These are phyloP conservation scores for Drosophila truncata DNA, from an alignment of 1,140 invertebrate species.

Conservation along the genomic window DNA sequence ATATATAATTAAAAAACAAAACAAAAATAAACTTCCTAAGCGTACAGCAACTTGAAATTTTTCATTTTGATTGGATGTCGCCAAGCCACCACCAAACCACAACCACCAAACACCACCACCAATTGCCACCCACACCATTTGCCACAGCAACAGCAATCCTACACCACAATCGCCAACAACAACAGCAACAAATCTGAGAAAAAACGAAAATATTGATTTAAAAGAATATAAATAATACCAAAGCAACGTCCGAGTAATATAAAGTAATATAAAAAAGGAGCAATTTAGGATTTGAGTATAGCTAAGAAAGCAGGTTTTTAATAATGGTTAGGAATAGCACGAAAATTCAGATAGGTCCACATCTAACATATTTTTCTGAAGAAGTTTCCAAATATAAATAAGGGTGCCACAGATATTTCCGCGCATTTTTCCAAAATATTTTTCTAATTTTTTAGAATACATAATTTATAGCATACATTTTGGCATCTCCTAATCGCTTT, in stretches of 20 bases:
- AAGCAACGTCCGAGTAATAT: constrained; percentile 18
- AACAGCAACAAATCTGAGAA: constrained; percentile 52
- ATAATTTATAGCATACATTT: too few species aligned
- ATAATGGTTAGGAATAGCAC: not conserved
- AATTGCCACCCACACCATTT: constrained; percentile 61
- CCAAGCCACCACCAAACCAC: constrained; percentile 38
- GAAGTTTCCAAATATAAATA: too few species aligned
- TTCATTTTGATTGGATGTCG: constrained; percentile 65
- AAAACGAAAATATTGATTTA: constrained; percentile 40
- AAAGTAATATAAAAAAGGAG: constrained; percentile 64
- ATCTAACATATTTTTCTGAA: too few species aligned
- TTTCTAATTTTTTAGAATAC: too few species aligned
- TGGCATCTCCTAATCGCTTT: too few species aligned
- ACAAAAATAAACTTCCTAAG: constrained; percentile 34
- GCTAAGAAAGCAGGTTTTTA: not conserved
- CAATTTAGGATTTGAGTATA: constrained; percentile 49
- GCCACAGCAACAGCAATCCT: constrained; percentile 72
- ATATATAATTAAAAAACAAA: constrained; percentile 28
- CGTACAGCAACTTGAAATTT: constrained; percentile 58
- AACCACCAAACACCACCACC: constrained; percentile 50
- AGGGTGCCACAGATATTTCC: too few species aligned
- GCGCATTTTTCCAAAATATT: too few species aligned
- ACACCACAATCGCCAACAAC: constrained; percentile 62
- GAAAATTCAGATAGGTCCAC: not conserved
- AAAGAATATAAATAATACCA: constrained; percentile 29